Evolutionary conservation across 2,797 vertebrate genomes (phyloP), one percentile per base, ranked within the genome.

Genomic region (Mionectes olivaceus): DNA sequence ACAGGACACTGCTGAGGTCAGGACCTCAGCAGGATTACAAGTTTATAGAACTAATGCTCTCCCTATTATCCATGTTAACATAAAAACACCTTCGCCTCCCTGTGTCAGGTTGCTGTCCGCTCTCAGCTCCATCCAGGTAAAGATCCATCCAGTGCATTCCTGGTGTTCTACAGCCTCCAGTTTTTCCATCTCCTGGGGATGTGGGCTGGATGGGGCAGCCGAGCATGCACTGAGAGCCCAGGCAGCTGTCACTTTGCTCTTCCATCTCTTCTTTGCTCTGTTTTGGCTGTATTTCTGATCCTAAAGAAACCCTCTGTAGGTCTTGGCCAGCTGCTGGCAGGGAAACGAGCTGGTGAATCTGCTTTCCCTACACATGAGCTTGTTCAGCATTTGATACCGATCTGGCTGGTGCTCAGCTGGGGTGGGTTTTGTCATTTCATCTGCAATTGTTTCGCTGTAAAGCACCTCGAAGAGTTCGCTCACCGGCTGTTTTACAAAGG

Each of bases 391-490:
- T 67, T 75, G 92, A 93, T 93, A 94, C 6, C 7, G 53, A 93
- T 89, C 93, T 69, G 90, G 43, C 55, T 56, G 74, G 59, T 61
- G 73, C 87, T 95, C 55, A 33, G 91, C 92, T 76, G 56, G 87
- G 94, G 69, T 88, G 87, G 87, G 79, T 93, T 95, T 94, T 92
- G 85, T 93, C 80, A 49, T 94, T 91, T 93, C 85, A 86, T 83
- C 92, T 63, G 89, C 82, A 35, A 33, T 88, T 93, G 91, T 95
- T 95, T 95, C 87, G 81, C 86, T 87, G 52, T 64, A 33, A 49
- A 95, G 89, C 70, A 79, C 64, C 92, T 88, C 59, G 13, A 89
- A 94, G 85, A 78, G 74, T 28, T 91, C 11, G 1, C 32, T 56
- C 32, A 68, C 63, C 19, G 44, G 50, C 84, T 83, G 81, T n/a